Percentiles rank a stretch among this genome's conserved stretches.
Conservation (phyloP, 2,113 vertebrate species). For the Platysternon megacephalum region DNA sequence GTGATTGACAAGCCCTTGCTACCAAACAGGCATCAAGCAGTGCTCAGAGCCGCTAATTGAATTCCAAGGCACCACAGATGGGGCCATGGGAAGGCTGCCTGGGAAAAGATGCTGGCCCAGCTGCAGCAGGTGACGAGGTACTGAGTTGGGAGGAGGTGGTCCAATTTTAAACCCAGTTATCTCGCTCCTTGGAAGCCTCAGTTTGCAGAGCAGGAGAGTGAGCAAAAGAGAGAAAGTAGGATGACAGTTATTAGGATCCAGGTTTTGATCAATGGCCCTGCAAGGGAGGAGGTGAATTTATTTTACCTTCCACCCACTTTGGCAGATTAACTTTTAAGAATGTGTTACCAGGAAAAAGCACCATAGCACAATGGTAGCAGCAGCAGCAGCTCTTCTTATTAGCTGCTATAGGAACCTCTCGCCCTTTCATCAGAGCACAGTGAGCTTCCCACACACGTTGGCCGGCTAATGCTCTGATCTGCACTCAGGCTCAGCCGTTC, state of each 20-base stretch:
- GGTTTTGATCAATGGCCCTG: not conserved
- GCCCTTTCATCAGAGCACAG: not conserved
- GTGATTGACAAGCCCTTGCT: not conserved
- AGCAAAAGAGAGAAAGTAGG: not conserved
- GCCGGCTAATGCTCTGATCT: not conserved
- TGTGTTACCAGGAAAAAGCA: not conserved
- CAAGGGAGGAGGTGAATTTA: not conserved
- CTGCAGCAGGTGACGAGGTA: not conserved
- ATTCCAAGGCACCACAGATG: not conserved
- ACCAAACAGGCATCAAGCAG: not conserved
- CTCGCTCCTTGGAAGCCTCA: accelerated
- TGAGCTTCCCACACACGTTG: not conserved
- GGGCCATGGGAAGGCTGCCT: not conserved
- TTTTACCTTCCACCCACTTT: not conserved
- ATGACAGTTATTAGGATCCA: not conserved
- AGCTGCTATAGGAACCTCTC: not conserved
- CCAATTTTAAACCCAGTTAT: not conserved
- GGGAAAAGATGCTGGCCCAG: not conserved
- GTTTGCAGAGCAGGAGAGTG: not conserved
- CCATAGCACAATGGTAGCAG: not conserved
- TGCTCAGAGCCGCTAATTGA: not conserved
- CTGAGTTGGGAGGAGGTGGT: not conserved
- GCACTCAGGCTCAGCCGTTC: not conserved
- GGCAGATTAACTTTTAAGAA: not conserved
- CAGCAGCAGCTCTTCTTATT: not conserved